Base-by-base conservation (phyloP, 2,888 invertebrate species). In the Drosophila neotestacea region DNA sequence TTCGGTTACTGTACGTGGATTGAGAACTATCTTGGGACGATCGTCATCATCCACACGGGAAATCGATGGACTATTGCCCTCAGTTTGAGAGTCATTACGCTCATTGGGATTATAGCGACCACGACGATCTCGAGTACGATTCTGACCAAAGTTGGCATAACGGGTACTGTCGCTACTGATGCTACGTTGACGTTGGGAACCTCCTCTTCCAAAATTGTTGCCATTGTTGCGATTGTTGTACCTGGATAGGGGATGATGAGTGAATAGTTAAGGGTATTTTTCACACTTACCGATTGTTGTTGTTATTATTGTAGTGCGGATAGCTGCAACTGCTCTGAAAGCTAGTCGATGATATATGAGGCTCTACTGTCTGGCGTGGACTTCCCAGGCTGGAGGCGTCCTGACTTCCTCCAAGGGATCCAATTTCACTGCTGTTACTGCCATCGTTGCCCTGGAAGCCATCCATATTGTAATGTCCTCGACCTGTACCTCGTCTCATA, bases 1-100 rank as follows among this genome's bases (percentile, higher is more conserved):
- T 81, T 95, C 96, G 90, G 94, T 95, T 70, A 97, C 96, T 30
- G 98, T 96, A 81, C 98, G 95, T 67, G 98, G 98, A 92, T 95
- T 93, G 75, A 98, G 93, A 88, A 96, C 95, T 92, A 98, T 93
- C 93, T 95, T 96, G 60, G 97, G 98, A 90, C 98, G 94, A 75
- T 95, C 96, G 46, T 96, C 94, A 68, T 92, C 91, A 64, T 90
- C 90, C 1, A 68, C n/a, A 4, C 4, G 7, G 63, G 63, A 16
- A 7, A 41, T 9, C 4, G 59, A 9, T 36, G 48, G 44, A 6
- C 55, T 69, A 4, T 27, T 60, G 6, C 28, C 66, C 4, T 41
- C 42, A 0, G 46, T 42, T 6, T 42, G 22, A 13, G 59, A 64
- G 1, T 27, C 30, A 5, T 34, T 50, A 0, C 50, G 11, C 0